Base-by-base conservation (phyloP, 2,888 invertebrate species). In the Erebia epiphron region DNA sequence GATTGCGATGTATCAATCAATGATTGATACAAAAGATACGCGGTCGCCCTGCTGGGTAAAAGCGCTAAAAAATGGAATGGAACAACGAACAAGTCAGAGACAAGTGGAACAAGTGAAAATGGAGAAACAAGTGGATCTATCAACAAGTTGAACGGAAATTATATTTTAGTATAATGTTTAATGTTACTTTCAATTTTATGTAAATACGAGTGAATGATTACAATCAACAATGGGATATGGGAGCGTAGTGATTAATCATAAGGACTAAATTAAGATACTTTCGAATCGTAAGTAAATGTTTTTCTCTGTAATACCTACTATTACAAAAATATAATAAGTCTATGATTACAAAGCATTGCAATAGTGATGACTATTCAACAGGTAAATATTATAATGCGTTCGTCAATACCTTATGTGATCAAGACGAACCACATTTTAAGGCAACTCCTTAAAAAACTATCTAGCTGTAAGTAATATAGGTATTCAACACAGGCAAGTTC, bases 121-220 rank as follows among this genome's bases (percentile, higher is more conserved):
- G 46, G 57, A 67, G 71, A 62, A 71, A 68, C 73, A 73, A 73
- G 73, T 73, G 73, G 54, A 71, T 71, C 49, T 21, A 56, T 1
- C 35, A 66, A 70, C 68, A 71, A 71, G 71, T 71, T 69, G 68
- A 69, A 67, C 50, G 68, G 68, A 7, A 35, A 35, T 35, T 35
- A 35, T 2, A n/a, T n/a, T n/a, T n/a, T n/a, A n/a, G n/a, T n/a
- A n/a, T n/a, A n/a, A n/a, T n/a, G n/a, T n/a, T n/a, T n/a, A n/a
- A 67, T 67, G 67, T 69, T 67, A 67, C 69, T 71, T 73, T 73
- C 73, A 67, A 67, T 69, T 69, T 63, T 73, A 73, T 71, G 67
- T 64, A 71, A 71, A 71, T 73, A 73, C 21, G 46, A 49, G 65
- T 70, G 10, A 57, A n/a, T 21, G 4, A 61, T 41, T 60, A 60